These are phyloP conservation scores for Amazona ochrocephala DNA, from an alignment of 2,797 vertebrate genomes.

Conservation along the genomic window DNA sequence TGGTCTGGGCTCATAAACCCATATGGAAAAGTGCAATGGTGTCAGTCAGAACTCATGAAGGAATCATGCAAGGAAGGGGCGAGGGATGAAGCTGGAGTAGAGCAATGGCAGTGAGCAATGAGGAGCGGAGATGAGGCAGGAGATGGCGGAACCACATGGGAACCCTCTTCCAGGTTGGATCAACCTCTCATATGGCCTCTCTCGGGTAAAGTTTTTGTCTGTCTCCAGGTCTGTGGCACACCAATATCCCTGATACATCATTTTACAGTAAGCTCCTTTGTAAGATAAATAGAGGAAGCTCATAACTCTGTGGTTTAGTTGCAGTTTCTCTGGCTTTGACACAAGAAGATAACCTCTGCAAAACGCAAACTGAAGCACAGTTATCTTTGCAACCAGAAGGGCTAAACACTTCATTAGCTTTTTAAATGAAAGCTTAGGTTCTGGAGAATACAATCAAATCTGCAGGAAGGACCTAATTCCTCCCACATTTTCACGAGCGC, in stretches of 20 bases:
- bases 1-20: background rate
- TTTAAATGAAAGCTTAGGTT: slow-evolving; percentile 69
- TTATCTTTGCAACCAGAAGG: slow-evolving; percentile 67
- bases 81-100: background rate
- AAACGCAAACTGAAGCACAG: background rate
- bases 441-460: slow-evolving; percentile 2
- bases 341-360: slow-evolving; percentile 17
- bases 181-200: background rate
- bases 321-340: slow-evolving; percentile 26
- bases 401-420: slow-evolving; percentile 66
- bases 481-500: slow-evolving; percentile 38
- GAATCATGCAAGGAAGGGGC: background rate
- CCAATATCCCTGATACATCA: background rate
- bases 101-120: background rate
- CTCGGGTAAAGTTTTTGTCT: background rate
- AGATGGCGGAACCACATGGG: rapidly evolving
- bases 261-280: background rate
- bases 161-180: background rate
- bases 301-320: background rate
- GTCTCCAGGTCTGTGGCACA: background rate
- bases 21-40: background rate
- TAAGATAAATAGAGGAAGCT: slow-evolving; percentile 25
- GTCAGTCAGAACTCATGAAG: background rate
- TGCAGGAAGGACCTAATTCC: slow-evolving; percentile 54
- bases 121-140: background rate